Evolutionary conservation across 1,140 invertebrate species (phyloP).

Genomic region (Hypothenemus hampei): DNA sequence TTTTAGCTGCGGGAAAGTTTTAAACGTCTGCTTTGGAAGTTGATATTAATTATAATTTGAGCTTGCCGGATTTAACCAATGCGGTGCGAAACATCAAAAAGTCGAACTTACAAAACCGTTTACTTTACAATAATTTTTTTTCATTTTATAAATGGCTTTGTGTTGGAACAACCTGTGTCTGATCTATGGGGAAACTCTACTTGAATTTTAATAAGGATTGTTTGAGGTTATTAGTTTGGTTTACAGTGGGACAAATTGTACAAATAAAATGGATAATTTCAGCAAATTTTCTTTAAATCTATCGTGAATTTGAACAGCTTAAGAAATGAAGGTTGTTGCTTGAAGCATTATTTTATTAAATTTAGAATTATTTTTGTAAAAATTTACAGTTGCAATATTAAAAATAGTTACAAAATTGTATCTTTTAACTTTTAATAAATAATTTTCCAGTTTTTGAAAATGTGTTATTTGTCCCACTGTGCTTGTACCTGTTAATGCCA

Average conservation of each 20-base stretch:
- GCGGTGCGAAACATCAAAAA: not conserved
- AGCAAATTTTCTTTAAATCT: not conserved
- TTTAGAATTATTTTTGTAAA: not conserved
- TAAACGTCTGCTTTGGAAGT: not conserved
- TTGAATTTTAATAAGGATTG: not conserved
- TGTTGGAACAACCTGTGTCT: not conserved
- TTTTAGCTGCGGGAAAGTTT: slow-evolving; percentile 8
- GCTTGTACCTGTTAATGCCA: slow-evolving; percentile 9
- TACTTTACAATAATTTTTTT: too few relatives aligned
- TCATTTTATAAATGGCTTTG: not conserved
- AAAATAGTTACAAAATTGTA: not conserved
- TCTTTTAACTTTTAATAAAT: not conserved
- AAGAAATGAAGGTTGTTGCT: not conserved
- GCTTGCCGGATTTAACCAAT: too few relatives aligned
- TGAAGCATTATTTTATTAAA: not conserved
- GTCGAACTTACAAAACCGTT: not conserved
- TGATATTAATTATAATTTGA: too few relatives aligned
- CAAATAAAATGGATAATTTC: not conserved
- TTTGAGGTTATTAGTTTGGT: not conserved
- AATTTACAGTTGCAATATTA: not conserved
- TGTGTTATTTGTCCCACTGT: not conserved
- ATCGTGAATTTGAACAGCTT: not conserved
- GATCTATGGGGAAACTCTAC: not conserved
- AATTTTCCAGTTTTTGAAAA: not conserved
- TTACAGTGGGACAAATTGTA: not conserved